Conservation (phyloP, 2,888 invertebrate genomes). For the Drosophila formosana region DNA sequence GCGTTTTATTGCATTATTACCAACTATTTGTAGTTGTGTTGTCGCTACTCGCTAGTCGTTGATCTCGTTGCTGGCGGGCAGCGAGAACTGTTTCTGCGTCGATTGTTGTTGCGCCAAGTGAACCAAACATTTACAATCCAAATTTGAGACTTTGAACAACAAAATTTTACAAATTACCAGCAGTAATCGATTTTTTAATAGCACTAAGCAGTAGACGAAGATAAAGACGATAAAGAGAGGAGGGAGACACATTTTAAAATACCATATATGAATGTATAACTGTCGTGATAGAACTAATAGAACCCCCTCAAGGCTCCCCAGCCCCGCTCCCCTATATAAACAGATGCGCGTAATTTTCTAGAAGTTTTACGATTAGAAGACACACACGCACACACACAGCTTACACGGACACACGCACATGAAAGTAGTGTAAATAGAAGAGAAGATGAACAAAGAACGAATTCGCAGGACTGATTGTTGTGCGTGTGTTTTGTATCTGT, state of each 20-base stretch:
- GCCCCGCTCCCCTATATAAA: conserved; percentile 12
- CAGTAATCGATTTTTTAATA: conserved; percentile 15
- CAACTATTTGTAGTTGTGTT: not conserved
- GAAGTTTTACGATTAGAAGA: conserved; percentile 48
- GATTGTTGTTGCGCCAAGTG: conserved; percentile 9
- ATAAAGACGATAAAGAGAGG: not conserved
- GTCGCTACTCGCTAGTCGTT: not conserved
- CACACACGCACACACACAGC: conserved; percentile 24
- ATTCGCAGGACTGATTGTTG: conserved; percentile 43
- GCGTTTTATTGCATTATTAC: not conserved
- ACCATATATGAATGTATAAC: conserved; percentile 34
- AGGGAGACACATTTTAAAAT: conserved; percentile 23
- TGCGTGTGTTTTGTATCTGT: conserved; percentile 1
- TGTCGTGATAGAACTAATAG: conserved; percentile 54
- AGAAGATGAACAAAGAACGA: conserved; percentile 7
- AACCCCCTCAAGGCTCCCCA: conserved; percentile 20
- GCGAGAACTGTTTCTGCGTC: not conserved
- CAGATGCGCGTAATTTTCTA: conserved; percentile 53
- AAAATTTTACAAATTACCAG: conserved; percentile 36
- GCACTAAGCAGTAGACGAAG: not conserved
- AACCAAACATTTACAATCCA: conserved; percentile 53
- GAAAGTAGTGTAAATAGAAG: conserved; percentile 39
- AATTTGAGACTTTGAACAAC: conserved; percentile 53
- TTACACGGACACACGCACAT: conserved; percentile 2
- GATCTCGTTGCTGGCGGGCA: not conserved